Conservation (phyloP, 2,888 invertebrate genomes). For the Torymus tubicola region DNA sequence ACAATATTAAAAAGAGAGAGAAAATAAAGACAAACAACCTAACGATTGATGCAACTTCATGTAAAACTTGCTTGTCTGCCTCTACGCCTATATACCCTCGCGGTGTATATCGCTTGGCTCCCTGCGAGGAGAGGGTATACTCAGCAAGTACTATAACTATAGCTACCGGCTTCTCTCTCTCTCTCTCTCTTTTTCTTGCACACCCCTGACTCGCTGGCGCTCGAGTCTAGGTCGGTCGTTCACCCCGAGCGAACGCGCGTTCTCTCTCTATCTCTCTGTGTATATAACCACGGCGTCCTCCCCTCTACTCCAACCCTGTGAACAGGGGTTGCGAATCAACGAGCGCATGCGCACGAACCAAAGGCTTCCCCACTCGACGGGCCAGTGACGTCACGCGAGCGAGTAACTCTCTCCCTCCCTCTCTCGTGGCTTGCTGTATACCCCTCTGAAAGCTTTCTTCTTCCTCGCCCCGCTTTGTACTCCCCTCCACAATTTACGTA, state of each 20-base stretch:
- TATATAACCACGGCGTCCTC: background rate
- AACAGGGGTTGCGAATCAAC: background rate
- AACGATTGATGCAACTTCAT: no score
- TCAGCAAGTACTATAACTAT: no score
- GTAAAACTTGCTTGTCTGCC: no score
- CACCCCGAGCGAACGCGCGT: slow-evolving; percentile 63
- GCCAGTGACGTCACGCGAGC: slow-evolving; percentile 41
- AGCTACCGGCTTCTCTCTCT: no score
- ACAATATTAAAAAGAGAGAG: no score
- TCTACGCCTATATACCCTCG: no score
- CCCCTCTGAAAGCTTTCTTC: slow-evolving; percentile 10
- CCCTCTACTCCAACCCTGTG: background rate
- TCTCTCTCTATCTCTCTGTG: background rate
- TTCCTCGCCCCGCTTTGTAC: background rate
- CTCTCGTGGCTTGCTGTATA: background rate
- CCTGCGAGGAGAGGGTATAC: no score
- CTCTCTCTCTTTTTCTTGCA: slow-evolving; percentile 62
- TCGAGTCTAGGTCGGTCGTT: slow-evolving; percentile 77
- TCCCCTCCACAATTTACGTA: background rate
- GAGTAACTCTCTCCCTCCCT: background rate
- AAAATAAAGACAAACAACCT: no score
- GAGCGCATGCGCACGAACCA: slow-evolving; percentile 22
- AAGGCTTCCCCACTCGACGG: background rate
- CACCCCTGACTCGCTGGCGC: slow-evolving; percentile 72
- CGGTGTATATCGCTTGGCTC: no score